Evolutionary conservation across 1,140 invertebrate species (phyloP).

Genomic region (Arion vulgaris): DNA sequence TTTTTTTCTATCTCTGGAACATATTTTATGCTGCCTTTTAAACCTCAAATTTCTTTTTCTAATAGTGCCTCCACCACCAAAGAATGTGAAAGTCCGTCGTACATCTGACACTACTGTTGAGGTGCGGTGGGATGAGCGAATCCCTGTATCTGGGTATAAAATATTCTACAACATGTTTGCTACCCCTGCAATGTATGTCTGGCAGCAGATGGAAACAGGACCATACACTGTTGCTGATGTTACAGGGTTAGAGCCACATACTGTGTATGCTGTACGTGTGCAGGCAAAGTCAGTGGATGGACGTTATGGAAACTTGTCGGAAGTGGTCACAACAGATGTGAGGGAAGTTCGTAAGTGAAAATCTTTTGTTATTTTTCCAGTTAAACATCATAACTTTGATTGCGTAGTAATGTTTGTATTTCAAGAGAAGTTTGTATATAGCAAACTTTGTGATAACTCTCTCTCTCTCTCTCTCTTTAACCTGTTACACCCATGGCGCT

Average conservation of each 20-base stretch:
- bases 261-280: constrained; percentile 93
- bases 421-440: too few species aligned
- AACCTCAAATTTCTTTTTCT: not conserved
- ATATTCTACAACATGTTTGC: constrained; percentile 71
- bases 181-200: constrained; percentile 59
- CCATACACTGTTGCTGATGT: constrained; percentile 78
- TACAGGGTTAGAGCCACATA: constrained; percentile 90
- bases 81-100: constrained; percentile 82
- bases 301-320: constrained; percentile 66
- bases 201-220: constrained; percentile 64
- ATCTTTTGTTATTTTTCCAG: not conserved
- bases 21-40: too few species aligned
- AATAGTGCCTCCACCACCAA: constrained; percentile 83
- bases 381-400: not conserved
- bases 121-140: constrained; percentile 91
- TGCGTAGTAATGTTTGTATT: too few species aligned
- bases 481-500: too few species aligned
- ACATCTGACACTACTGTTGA: constrained; percentile 86
- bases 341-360: constrained; percentile 37
- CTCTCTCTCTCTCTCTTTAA: too few species aligned
- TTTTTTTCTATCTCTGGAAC: too few species aligned
- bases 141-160: constrained; percentile 84
- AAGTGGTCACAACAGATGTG: constrained; percentile 54
- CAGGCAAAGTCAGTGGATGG: constrained; percentile 64
- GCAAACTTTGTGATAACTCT: too few species aligned